phyloP scores from a whole-genome alignment of 2,888 invertebrate genomes.

The Tholera decimalis region DNA sequence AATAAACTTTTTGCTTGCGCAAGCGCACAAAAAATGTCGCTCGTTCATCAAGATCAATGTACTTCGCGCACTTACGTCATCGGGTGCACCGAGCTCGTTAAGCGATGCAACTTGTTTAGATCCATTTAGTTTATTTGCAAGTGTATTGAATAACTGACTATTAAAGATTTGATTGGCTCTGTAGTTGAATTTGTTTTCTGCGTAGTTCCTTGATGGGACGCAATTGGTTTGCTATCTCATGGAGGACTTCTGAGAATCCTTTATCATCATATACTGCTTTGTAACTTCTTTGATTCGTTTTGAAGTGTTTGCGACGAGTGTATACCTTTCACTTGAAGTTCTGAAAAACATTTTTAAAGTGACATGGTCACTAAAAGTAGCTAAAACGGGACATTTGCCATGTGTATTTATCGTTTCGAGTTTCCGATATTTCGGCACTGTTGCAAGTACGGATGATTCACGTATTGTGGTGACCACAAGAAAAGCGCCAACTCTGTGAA shows the following conservation, averaged over 20 bases:
- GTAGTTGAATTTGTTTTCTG: conserved; percentile 5
- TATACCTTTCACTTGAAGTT: too few species aligned
- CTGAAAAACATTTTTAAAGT: too few species aligned
- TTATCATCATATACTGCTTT: too few species aligned
- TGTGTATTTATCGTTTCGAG: too few species aligned
- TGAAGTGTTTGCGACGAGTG: too few species aligned
- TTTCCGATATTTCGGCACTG: too few species aligned
- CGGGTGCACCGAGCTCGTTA: conserved; percentile 48
- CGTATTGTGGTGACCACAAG: background rate
- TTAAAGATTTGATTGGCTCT: conserved; percentile 39
- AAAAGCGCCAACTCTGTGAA: background rate
- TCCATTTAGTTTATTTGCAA: conserved; percentile 36
- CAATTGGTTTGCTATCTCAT: background rate
- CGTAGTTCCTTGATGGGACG: background rate
- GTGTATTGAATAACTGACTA: conserved; percentile 36
- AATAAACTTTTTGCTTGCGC: conserved; percentile 34
- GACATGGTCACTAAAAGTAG: too few species aligned
- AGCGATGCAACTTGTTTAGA: conserved; percentile 50
- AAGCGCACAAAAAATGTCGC: conserved; percentile 49
- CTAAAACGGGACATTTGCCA: too few species aligned
- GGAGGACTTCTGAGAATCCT: too few species aligned
- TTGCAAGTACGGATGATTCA: too few species aligned
- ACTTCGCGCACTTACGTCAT: conserved; percentile 59
- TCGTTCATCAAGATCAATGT: conserved; percentile 60
- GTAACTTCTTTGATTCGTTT: too few species aligned